Evolutionary conservation across 2,888 invertebrate species (phyloP).

Genomic region (Calliopum simillimum): DNA sequence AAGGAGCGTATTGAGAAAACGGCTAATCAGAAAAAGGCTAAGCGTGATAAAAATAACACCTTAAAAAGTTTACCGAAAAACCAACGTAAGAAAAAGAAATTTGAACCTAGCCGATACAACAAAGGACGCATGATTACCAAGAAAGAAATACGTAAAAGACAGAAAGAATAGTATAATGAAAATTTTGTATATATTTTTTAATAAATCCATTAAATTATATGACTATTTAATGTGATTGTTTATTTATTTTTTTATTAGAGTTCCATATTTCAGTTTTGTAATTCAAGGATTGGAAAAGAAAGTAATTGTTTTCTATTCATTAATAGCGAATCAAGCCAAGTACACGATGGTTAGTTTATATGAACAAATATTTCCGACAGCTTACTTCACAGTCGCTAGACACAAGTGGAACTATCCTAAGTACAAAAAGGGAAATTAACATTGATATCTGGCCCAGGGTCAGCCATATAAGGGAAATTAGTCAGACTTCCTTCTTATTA

Average conservation of each 20-base stretch:
- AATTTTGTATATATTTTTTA: neutral
- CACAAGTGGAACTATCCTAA: too few species aligned
- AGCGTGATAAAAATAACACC: conserved; percentile 63
- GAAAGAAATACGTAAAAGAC: conserved; percentile 54
- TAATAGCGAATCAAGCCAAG: too few species aligned
- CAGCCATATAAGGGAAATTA: too few species aligned
- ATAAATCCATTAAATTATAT: neutral
- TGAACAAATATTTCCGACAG: too few species aligned
- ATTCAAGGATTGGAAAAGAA: too few species aligned
- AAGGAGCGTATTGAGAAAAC: conserved; percentile 78
- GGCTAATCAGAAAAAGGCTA: conserved; percentile 77
- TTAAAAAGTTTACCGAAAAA: conserved; percentile 61
- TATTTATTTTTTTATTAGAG: neutral
- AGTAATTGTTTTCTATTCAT: too few species aligned
- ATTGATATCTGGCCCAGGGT: too few species aligned
- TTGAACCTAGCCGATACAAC: conserved; percentile 51
- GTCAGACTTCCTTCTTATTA: too few species aligned
- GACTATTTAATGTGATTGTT: neutral
- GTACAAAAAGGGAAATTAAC: too few species aligned
- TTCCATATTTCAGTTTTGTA: too few species aligned
- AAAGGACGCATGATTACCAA: conserved; percentile 60
- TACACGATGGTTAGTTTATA: too few species aligned
- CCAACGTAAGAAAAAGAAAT: conserved; percentile 57
- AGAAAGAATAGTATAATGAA: conserved; percentile 31
- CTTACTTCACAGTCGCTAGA: too few species aligned